phyloP scores from a whole-genome alignment of 2,113 vertebrate species.

The Haemorhous mexicanus region DNA sequence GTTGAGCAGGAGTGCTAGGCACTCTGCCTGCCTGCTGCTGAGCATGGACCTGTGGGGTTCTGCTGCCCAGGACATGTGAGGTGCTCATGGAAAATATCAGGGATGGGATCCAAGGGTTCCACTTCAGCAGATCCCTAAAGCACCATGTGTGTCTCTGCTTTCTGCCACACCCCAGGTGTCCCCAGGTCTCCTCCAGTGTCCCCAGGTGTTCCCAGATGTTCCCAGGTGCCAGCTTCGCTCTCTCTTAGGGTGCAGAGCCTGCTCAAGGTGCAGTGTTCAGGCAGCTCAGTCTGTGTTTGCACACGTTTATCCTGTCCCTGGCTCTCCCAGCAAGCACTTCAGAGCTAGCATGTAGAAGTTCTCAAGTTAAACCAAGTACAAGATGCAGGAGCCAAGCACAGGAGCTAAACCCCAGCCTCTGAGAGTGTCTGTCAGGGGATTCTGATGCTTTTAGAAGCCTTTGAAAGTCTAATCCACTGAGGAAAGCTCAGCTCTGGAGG shows the following conservation, averaged over 20 bases:
- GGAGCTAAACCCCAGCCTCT: not conserved
- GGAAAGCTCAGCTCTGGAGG: not conserved
- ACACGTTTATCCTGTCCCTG: accelerated
- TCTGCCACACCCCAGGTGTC: not conserved
- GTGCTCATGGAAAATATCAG: not conserved
- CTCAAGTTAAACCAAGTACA: not conserved
- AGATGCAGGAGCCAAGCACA: not conserved
- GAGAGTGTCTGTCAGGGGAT: not conserved
- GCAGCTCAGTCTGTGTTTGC: not conserved
- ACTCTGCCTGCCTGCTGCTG: not conserved
- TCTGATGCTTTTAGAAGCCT: not conserved
- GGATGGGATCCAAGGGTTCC: not conserved
- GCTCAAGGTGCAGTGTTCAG: not conserved
- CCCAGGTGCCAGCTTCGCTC: not conserved
- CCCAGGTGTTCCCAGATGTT: not conserved
- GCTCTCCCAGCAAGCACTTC: not conserved
- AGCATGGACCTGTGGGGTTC: not conserved
- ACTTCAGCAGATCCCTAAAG: not conserved
- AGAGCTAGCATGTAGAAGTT: not conserved
- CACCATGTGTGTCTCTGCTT: not conserved
- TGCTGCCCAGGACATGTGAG: not conserved
- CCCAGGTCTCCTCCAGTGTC: not conserved
- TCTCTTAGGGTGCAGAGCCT: not conserved
- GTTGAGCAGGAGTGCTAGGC: not conserved
- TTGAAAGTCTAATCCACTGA: not conserved